Base-by-base conservation (phyloP, 2,113 vertebrate species). In the Callocephalon fimbriatum region DNA sequence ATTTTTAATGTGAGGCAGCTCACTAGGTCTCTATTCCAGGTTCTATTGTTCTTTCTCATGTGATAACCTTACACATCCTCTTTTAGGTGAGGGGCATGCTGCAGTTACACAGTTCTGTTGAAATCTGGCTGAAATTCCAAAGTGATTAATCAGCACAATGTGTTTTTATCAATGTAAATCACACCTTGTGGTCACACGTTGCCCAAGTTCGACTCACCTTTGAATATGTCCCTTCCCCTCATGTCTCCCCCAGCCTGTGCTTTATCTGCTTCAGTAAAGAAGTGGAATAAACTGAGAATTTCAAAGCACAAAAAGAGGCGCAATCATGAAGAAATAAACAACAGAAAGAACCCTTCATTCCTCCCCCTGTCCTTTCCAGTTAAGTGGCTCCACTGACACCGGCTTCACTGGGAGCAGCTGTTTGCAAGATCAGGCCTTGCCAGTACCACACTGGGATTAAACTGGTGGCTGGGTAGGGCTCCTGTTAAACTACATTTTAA, bases 161-260 rank as follows among this genome's bases (percentile, higher is more conserved):
- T 80, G 25, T 11, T 81, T 67, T 79, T 23, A 66, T 62, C n/a
- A 54, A 45, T 11, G 22, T 45, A 53, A 83, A 29, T 65, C 44
- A 32, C 21, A 85, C 67, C 29, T 21, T 25, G 12, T 26, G 15
- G n/a, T 79, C 1, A 1, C 16, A 66, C 9, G 18, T n/a, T 88
- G 23, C 59, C 26, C 32, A 62, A 22, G 32, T 56, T 42, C 37
- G 40, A 70, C 8, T 82, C n/a, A 32, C 5, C 42, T 81, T 48
- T 77, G 54, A 78, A 47, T 65, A 25, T 67, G 22, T 11, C 56
- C 23, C 56, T 72, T 80, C 47, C 7, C 31, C 26, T 71, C 20
- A 0, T 77, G 27, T 59, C 50, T 4, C 2, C 2, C 32, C 13
- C 10, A 27, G 32, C 4, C 3, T 7, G 1, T 53, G 23, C 21